phyloP scores from a whole-genome alignment of 2,888 invertebrate genomes.

The Zhuqinia jingwanae region DNA sequence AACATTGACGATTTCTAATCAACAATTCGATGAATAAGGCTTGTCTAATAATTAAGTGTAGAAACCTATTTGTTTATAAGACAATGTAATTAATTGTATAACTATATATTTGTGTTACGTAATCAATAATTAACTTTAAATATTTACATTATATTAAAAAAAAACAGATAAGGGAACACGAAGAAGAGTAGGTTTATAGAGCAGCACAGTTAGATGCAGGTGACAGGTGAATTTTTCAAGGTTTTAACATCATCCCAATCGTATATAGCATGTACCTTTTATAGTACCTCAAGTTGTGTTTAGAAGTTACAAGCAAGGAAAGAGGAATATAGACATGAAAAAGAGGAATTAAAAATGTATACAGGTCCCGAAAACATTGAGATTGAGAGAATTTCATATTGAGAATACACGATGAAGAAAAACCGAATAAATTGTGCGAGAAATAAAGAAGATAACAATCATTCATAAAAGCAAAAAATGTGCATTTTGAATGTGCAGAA shows the following conservation, averaged over 20 bases:
- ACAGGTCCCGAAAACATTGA: slow-evolving; percentile 22
- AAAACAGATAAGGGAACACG: background rate
- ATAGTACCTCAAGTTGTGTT: background rate
- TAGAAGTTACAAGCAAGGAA: background rate
- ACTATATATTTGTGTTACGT: background rate
- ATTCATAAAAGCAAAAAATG: background rate
- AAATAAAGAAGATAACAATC: background rate
- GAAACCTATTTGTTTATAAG: background rate
- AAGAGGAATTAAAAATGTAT: background rate
- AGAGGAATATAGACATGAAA: background rate
- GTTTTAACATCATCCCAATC: background rate
- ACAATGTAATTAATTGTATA: too few species aligned
- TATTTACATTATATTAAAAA: background rate
- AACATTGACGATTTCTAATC: slow-evolving; percentile 18
- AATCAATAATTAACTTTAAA: background rate
- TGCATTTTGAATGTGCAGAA: background rate
- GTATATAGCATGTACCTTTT: background rate
- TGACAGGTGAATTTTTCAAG: background rate
- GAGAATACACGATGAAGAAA: background rate
- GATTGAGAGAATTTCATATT: background rate
- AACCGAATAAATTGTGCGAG: background rate
- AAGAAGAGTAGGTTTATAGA: too few species aligned
- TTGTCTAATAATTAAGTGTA: slow-evolving; percentile 30
- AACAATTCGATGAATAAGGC: slow-evolving; percentile 34
- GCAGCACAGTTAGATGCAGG: background rate